Base-by-base conservation (phyloP, 1,140 invertebrate species). In the Planococcus citri region DNA sequence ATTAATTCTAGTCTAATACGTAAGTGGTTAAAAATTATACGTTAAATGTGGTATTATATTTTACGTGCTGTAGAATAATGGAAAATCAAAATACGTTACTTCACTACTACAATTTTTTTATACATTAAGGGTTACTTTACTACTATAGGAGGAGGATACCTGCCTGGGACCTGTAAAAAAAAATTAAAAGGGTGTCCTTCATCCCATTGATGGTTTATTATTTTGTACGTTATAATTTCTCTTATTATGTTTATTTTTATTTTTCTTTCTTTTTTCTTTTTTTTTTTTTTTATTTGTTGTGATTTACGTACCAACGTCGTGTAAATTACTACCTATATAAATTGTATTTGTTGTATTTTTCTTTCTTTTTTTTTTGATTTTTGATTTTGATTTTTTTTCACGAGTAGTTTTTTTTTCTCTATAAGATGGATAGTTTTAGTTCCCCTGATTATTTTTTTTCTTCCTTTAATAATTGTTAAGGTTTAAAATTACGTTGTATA, bases 1-100 rank as follows among this genome's bases (percentile, higher is more conserved):
- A 51, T 51, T 51, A 51, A 51, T 51, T 51, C 41, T 51, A 51
- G 41, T 51, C 41, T 51, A 51, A 51, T 51, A 9, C 41, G 41
- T 51, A 51, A 51, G 41, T 51, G 41, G 41, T 51, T 51, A 51
- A 51, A n/a, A 51, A 9, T 51, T 51, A n/a, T 9, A 51, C 17
- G 41, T 51, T 9, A 51, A 12, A 51, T 6, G 41, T 9, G 17
- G 17, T 51, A 51, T 51, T 51, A 51, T 9, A 51, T 37, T n/a
- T n/a, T n/a, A n/a, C n/a, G n/a, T n/a, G n/a, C n/a, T n/a, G n/a
- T n/a, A 33, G 29, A 33, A 33, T 33, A 12, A 33, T 33, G 29
- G 41, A 51, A 51, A 51, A 51, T 9, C 6, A 51, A 51, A 51
- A 51, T 9, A 51, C 17, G 41, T 6, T 51, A 51, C 17, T 51